Evolutionary conservation across 1,140 invertebrate genomes (phyloP), one percentile per base, ranked within the genome.

Genomic region (Euwallacea similis): DNA sequence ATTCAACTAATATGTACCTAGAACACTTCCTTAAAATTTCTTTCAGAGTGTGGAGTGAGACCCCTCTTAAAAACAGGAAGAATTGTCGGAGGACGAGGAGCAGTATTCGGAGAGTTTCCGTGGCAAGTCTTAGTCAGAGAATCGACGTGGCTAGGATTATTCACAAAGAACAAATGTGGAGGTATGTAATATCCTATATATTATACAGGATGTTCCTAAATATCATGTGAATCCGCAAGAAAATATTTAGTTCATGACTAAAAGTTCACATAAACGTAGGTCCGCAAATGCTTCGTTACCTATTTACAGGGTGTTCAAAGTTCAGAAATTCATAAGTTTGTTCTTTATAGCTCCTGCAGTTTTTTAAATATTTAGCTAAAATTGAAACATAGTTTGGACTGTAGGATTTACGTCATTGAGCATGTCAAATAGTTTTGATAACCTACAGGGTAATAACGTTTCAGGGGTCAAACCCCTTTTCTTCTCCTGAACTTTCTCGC

Each of bases 151-250:
- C 83, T 97, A 47, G 95, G 95, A 2, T 86, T 97, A 0, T 96
- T 96, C 80, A 95, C 94, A n/a, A 97, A 97, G 81, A 96, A 97
- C 80, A 97, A 97, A 82, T 97, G 95, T 79, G 95, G 95, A 9
- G 95, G 71, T 72, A 70, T 33, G 21, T 33, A 21, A 55, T 55
- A 66, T 33, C 7, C n/a, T 21, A 47, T 47, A 8, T 61, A 6
- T 61, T 13, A 50, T 11, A 50, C 46, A 50, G 46, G 46, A 6
- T 50, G 13, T 13, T n/a, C n/a, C n/a, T n/a, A n/a, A n/a, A n/a
- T n/a, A n/a, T n/a, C n/a, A n/a, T n/a, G n/a, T n/a, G n/a, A n/a
- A n/a, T 13, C 47, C 47, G 10, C 47, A 50, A 50, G 3, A 50
- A 50, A 56, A 58, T 11, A 50, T 13, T 50, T 50, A 13, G 44